Evolutionary conservation across 2,113 vertebrate genomes (phyloP).

Genomic region (Podilymbus podiceps): DNA sequence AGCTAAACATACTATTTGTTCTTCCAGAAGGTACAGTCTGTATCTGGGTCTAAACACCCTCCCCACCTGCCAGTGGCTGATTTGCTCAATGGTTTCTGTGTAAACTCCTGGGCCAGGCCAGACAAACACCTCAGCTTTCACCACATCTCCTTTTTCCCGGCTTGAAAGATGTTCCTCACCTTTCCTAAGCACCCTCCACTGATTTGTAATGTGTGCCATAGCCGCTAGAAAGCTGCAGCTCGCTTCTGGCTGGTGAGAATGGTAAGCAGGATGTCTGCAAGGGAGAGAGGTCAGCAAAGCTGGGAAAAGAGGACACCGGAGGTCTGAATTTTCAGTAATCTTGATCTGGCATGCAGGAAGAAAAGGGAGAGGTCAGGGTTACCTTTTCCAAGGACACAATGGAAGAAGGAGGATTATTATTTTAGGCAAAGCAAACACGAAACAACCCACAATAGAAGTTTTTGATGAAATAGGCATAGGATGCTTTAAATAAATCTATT

Average conservation of each 20-base stretch:
- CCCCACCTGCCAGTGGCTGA: neutral
- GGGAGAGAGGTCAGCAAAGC: neutral
- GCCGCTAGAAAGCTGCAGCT: neutral
- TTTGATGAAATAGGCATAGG: neutral
- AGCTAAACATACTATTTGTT: neutral
- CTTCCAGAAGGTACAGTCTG: neutral
- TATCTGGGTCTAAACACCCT: neutral
- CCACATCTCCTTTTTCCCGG: neutral
- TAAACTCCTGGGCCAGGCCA: neutral
- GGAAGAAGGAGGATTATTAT: neutral
- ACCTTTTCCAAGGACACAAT: neutral
- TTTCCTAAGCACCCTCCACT: neutral
- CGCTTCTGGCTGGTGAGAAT: neutral
- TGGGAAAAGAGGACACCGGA: neutral
- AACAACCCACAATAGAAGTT: neutral
- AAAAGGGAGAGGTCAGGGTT: neutral
- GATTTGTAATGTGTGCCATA: neutral
- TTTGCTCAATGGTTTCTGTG: neutral
- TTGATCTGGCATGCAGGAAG: neutral
- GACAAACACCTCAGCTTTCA: neutral
- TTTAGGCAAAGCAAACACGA: neutral
- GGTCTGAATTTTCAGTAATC: neutral
- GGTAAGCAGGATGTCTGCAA: neutral
- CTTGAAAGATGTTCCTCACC: neutral
- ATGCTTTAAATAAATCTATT: neutral